Evolutionary conservation across 2,113 vertebrate genomes (phyloP).

Genomic region (Antechinus stuartii): DNA sequence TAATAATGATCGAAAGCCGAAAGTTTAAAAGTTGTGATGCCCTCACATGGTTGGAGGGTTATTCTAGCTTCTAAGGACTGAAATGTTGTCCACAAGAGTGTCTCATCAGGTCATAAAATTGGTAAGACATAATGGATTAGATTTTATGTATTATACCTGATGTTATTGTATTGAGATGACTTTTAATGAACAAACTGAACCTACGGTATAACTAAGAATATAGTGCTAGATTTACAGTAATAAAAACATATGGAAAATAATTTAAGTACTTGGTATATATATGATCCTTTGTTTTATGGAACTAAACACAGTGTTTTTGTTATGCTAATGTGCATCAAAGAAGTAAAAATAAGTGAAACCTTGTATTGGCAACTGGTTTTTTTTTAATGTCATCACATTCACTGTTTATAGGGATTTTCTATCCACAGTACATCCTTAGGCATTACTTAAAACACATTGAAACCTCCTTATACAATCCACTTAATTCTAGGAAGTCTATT

Average conservation of each 20-base stretch:
- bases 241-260: constrained; percentile 50
- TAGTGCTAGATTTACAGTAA: constrained; percentile 71
- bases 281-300: constrained; percentile 61
- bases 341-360: constrained; percentile 64
- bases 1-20: constrained; percentile 83
- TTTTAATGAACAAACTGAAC: constrained; percentile 79
- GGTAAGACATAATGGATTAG: constrained; percentile 83
- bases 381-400: constrained; percentile 58
- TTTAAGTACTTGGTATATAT: constrained; percentile 63
- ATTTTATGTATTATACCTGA: constrained; percentile 82
- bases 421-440: background rate
- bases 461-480: constrained; percentile 39
- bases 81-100: constrained; percentile 82
- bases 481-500: constrained; percentile 42
- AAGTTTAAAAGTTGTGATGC: constrained; percentile 83
- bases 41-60: constrained; percentile 82
- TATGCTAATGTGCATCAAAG: constrained; percentile 59
- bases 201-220: constrained; percentile 73
- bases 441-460: constrained; percentile 11
- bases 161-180: constrained; percentile 82
- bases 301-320: constrained; percentile 51
- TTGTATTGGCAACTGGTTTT: constrained; percentile 33
- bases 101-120: constrained; percentile 83
- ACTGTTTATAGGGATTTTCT: background rate
- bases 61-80: constrained; percentile 83